Evolutionary conservation across 2,113 vertebrate species (phyloP), one percentile per base, ranked within the genome.

Genomic region (Laterallus jamaicensis): DNA sequence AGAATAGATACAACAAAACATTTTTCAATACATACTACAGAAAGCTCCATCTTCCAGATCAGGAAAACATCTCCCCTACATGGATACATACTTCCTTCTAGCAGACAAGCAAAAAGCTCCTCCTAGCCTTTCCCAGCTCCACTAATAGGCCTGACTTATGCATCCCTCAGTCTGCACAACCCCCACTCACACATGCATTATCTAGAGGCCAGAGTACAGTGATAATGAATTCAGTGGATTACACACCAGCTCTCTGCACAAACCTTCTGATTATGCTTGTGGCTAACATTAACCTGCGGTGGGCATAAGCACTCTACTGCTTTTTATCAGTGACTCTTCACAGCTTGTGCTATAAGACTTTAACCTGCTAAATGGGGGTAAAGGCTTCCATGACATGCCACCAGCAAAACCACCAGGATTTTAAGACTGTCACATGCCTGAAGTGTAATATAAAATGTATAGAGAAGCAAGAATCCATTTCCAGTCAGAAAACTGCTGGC

Each of bases 311-410:
- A 54, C 26, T 83, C 60, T 35, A 16, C 10, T 88, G 66, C 69
- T 81, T 86, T 95, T 96, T 93, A 88, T 75, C 60, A 86, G 82
- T 93, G 86, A 95, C 42, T 50, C 62, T 77, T 94, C 84, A 87
- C 81, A 94, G 66, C 32, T 78, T 71, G 35, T 54, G 39, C 52
- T 86, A 1, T 52, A 55, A 83, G 80, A 86, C 88, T 93, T 96
- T 81, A 95, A 74, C 79, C 73, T 37, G 49, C n/a, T 81, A 37
- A 68, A 25, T 16, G 39, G 82, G 47, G 10, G 14, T 56, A 88
- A 92, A 92, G 64, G 64, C 60, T 81, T 78, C 73, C 31, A 6
- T 12, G 28, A 8, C 40, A 56, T 13, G 28, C 22, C 56, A 86
- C 37, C 77, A 86, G 76, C 40, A 86, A 90, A 85, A 52, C 0